These are phyloP conservation scores for Microctenopoma steveboyesi DNA, from an alignment of 2,797 vertebrate genomes.

Conservation along the genomic window DNA sequence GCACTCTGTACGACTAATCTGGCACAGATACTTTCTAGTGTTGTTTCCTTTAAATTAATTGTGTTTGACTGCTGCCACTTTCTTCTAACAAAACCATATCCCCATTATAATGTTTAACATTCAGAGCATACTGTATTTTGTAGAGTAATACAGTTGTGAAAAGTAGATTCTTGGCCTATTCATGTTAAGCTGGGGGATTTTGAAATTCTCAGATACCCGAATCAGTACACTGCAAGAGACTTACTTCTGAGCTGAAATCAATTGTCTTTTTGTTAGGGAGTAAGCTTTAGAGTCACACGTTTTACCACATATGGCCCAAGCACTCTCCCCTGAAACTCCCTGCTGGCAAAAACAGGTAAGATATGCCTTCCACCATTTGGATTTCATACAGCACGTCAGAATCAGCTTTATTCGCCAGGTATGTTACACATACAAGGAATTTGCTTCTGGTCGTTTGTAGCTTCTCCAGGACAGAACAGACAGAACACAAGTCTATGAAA, in stretches of 20 bases:
- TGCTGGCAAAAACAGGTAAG: slow-evolving; percentile 21
- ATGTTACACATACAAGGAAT: no score
- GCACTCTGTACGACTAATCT: slow-evolving; percentile 29
- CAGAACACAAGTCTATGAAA: no score
- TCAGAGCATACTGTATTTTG: slow-evolving; percentile 33
- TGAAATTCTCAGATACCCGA: slow-evolving; percentile 57
- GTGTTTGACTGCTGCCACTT: slow-evolving; percentile 46
- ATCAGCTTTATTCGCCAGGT: no score
- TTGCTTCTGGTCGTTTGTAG: no score
- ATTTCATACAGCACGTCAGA: slow-evolving; percentile 5
- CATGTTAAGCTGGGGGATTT: slow-evolving; percentile 53
- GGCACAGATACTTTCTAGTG: slow-evolving; percentile 28
- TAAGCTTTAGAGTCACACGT: slow-evolving; percentile 62
- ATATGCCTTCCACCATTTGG: not conserved
- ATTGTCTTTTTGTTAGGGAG: slow-evolving; percentile 59
- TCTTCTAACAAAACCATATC: slow-evolving; percentile 20
- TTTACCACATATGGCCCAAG: slow-evolving; percentile 55
- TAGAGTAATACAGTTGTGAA: slow-evolving; percentile 19
- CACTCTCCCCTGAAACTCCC: slow-evolving; percentile 43
- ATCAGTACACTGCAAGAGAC: slow-evolving; percentile 64
- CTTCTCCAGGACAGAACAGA: no score
- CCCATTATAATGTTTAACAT: slow-evolving; percentile 42
- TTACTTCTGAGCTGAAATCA: slow-evolving; percentile 71
- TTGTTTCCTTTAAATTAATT: slow-evolving; percentile 22
- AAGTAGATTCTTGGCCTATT: slow-evolving; percentile 38